Conservation (phyloP, 2,113 vertebrate genomes). For the Ictalurus furcatus region DNA sequence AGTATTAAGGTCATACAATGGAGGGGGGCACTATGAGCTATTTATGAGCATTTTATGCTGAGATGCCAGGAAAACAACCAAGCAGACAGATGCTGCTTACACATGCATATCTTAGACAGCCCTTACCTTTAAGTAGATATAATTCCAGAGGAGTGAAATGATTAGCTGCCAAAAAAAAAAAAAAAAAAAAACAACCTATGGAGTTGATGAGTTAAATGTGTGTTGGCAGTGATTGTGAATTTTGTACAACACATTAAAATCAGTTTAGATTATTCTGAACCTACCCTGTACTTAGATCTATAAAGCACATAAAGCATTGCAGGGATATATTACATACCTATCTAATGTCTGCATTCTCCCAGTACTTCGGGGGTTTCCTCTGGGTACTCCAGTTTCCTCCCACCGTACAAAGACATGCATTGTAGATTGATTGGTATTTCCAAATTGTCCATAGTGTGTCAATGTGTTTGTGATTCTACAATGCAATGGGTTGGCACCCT, state of each 20-base stretch:
- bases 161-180: not conserved
- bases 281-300: not conserved
- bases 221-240: not conserved
- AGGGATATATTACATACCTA: not conserved
- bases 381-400: too few relatives aligned
- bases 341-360: not conserved
- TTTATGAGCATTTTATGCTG: not conserved
- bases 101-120: not conserved
- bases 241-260: not conserved
- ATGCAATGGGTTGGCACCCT: too few relatives aligned
- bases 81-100: not conserved
- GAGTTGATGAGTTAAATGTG: not conserved
- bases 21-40: not conserved
- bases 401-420: too few relatives aligned
- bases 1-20: not conserved
- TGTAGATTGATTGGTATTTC: too few relatives aligned
- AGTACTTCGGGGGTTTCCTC: too few relatives aligned
- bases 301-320: not conserved
- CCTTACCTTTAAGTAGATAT: not conserved
- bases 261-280: not conserved
- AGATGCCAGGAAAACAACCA: not conserved
- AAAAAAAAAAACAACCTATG: not conserved
- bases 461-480: too few relatives aligned
- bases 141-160: not conserved
- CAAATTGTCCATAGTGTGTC: too few relatives aligned